Percentiles rank a stretch among this genome's conserved stretches.
Evolutionary conservation across 2,888 invertebrate species (phyloP).

Genomic region (Ophion ellenae): DNA sequence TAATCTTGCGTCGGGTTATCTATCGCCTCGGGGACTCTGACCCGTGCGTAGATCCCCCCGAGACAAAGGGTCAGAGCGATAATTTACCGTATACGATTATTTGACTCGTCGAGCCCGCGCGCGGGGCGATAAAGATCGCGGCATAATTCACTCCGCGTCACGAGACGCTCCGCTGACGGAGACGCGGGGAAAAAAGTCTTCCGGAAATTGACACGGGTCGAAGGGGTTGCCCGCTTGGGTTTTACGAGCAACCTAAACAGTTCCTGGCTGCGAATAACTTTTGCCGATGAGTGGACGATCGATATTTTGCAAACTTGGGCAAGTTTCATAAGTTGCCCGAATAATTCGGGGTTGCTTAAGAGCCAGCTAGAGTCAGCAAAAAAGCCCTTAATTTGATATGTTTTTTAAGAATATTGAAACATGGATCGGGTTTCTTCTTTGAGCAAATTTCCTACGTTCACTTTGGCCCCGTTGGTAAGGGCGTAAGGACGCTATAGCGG

Average conservation of each 20-base stretch:
- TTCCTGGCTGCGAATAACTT: conserved; percentile 28
- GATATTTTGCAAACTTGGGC: conserved; percentile 14
- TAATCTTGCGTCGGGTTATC: not conserved
- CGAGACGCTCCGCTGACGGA: not conserved
- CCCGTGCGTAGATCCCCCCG: conserved; percentile 8
- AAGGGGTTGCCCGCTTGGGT: conserved; percentile 35
- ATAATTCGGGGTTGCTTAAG: not conserved
- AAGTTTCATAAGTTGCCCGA: not conserved
- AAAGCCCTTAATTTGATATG: too few relatives aligned
- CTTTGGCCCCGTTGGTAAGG: too few relatives aligned
- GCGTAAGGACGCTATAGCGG: too few relatives aligned
- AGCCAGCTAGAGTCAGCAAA: too few relatives aligned
- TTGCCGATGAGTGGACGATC: conserved; percentile 48
- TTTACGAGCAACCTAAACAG: conserved; percentile 33
- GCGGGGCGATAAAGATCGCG: conserved; percentile 65
- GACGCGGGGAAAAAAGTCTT: conserved; percentile 16
- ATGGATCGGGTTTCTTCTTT: too few relatives aligned
- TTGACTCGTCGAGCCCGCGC: conserved; percentile 26
- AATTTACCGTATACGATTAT: conserved; percentile 58
- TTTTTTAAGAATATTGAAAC: too few relatives aligned
- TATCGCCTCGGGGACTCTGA: not conserved
- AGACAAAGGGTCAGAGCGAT: conserved; percentile 33
- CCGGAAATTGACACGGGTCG: conserved; percentile 64
- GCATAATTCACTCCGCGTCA: conserved; percentile 58
- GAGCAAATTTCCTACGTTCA: too few relatives aligned